Conservation (phyloP, 2,113 vertebrate species). For the Periophthalmus modestus region DNA sequence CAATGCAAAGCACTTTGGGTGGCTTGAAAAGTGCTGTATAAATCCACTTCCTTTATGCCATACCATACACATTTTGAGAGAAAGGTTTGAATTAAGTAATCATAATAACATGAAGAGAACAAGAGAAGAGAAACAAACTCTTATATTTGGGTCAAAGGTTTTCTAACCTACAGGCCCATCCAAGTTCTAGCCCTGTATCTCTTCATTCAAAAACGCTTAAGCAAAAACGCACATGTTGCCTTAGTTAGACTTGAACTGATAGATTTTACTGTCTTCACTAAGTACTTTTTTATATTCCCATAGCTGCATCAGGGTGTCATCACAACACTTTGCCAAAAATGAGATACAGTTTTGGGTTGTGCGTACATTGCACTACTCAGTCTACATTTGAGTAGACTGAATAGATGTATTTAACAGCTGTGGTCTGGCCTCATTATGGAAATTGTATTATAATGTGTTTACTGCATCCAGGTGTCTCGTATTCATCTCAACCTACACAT, state of each 20-base stretch:
- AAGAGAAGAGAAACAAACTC: too few species aligned
- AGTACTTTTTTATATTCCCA: not conserved
- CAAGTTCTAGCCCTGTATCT: not conserved
- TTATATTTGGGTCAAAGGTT: not conserved
- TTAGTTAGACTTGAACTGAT: not conserved
- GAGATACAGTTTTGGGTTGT: constrained; percentile 24
- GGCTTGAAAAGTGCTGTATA: too few species aligned
- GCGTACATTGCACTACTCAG: too few species aligned
- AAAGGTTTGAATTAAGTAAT: too few species aligned
- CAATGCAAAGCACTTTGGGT: too few species aligned
- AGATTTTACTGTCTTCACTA: not conserved
- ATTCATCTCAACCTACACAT: not conserved
- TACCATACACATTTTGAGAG: too few species aligned
- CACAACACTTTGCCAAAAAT: constrained; percentile 15
- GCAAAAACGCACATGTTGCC: constrained; percentile 15
- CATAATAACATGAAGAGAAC: too few species aligned
- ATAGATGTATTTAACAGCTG: constrained; percentile 11
- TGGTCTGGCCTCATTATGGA: constrained; percentile 10
- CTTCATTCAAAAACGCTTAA: not conserved
- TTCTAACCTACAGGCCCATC: not conserved
- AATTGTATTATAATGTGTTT: constrained; percentile 19
- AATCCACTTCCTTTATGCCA: too few species aligned
- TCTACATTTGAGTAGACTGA: not conserved
- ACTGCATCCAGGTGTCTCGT: constrained; percentile 14
- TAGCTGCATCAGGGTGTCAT: constrained; percentile 17